Evolutionary conservation across 30 jellyfish, hydroid and myxozoan species (phyloP), one percentile per base, ranked within the genome.

Genomic region (Turritopsis dohrnii): DNA sequence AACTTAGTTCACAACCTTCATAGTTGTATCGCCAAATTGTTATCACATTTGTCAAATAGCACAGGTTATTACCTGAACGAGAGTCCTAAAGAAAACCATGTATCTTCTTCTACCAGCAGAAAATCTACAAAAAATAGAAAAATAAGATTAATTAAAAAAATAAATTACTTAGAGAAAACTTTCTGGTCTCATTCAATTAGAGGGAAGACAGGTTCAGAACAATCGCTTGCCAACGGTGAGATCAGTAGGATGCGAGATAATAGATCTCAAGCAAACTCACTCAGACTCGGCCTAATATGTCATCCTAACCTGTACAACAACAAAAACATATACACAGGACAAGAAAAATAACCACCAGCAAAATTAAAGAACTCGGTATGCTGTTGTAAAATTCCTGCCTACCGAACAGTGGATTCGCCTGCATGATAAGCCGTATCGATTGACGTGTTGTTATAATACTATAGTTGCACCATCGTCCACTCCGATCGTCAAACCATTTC

Each of bases 401-500:
- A 92, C 97, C 97, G 86, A 29, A 88, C 97, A n/a, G 95, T 87
- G 0, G 97, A 83, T 28, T 92, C 96, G 18, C 95, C 95, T 20
- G 79, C 79, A 53, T 92, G 97, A 84, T 92, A 92, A 20, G 97
- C 97, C 1, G 94, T 92, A 77, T 92, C 97, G 28, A 92, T 92
- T 18, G 97, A 92, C 18, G 96, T 53, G 79, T 92, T 92, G 65
- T 92, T 92, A 54, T 85, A 54, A 85, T 84, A 65, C 97, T 92
- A 90, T 92, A 92, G 65, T 87, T 92, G 75, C 97, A 92, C 97
- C 97, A 92, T 53, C 97, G 94, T 13, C 97, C 97, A 52, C 96
- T 92, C 22, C 97, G 91, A 74, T 92, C 97, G 52, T 92, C 97
- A 81, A 92, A 92, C 97, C 97, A 92, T 54, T 92, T 92, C 97